These are phyloP conservation scores for Erebia palarica DNA, from an alignment of 2,888 invertebrate species.

Conservation along the genomic window DNA sequence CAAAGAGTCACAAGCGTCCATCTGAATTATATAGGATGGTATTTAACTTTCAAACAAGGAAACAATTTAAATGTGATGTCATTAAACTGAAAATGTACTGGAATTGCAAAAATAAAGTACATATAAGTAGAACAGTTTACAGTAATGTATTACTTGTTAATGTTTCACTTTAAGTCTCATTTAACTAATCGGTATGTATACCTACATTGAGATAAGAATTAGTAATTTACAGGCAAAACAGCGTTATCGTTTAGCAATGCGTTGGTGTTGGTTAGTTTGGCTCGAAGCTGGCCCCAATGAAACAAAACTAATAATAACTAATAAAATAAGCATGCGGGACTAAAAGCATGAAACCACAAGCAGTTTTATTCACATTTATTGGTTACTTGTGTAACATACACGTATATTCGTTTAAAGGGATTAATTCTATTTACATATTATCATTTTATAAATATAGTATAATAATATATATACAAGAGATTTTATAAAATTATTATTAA, in stretches of 20 bases:
- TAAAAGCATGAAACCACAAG: slow-evolving; percentile 79
- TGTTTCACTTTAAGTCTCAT: not conserved
- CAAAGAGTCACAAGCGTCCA: no score
- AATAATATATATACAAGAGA: slow-evolving; percentile 41
- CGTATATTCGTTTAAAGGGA: slow-evolving; percentile 55
- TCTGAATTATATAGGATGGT: no score
- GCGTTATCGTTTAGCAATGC: slow-evolving; percentile 25
- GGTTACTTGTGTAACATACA: slow-evolving; percentile 68
- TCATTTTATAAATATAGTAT: slow-evolving; percentile 23
- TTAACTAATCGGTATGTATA: not conserved
- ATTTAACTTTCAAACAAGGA: not conserved
- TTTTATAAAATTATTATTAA: slow-evolving; percentile 33
- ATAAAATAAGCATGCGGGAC: slow-evolving; percentile 75
- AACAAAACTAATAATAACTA: slow-evolving; percentile 51
- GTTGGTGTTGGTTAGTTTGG: slow-evolving; percentile 43
- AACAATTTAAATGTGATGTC: not conserved
- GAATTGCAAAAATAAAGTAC: no score
- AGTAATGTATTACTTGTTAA: not conserved
- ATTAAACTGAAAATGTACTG: not conserved
- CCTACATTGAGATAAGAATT: not conserved
- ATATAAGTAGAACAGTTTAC: no score
- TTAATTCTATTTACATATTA: slow-evolving; percentile 48
- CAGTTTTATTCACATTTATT: slow-evolving; percentile 78
- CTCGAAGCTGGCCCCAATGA: slow-evolving; percentile 65
- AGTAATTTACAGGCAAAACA: not conserved